These are phyloP conservation scores for Cephus rjabovi DNA, from an alignment of 2,888 invertebrate species.

Conservation along the genomic window DNA sequence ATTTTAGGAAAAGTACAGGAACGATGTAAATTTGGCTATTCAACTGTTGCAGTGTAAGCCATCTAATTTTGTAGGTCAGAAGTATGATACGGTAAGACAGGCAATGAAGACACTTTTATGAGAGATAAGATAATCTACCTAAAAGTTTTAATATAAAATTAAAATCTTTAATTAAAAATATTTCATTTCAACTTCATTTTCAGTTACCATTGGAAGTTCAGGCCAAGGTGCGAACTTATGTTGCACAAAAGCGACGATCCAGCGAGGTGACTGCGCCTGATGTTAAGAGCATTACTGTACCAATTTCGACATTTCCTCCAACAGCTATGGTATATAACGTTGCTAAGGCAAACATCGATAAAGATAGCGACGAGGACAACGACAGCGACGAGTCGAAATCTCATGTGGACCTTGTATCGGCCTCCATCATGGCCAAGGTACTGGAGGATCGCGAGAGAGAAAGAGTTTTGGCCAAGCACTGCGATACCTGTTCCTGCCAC, in stretches of 20 bases:
- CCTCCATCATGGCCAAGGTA: conserved; percentile 91
- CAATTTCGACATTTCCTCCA: conserved; percentile 84
- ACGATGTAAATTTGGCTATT: conserved; percentile 93
- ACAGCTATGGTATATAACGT: conserved; percentile 82
- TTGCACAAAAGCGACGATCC: conserved; percentile 73
- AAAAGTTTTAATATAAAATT: not conserved
- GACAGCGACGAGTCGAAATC: conserved; percentile 71
- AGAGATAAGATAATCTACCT: not conserved
- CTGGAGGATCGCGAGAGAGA: conserved; percentile 89
- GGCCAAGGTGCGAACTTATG: conserved; percentile 85
- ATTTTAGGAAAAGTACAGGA: conserved; percentile 91
- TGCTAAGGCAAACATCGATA: conserved; percentile 58
- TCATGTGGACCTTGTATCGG: conserved; percentile 82
- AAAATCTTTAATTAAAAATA: conserved; percentile 1
- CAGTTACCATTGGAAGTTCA: conserved; percentile 93
- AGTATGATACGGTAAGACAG: conserved; percentile 84
- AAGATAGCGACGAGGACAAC: conserved; percentile 60
- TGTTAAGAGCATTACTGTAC: conserved; percentile 77
- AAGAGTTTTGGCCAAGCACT: conserved; percentile 81
- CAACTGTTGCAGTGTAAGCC: conserved; percentile 95
- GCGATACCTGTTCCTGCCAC: conserved; percentile 83
- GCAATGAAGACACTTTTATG: not conserved
- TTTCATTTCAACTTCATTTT: conserved; percentile 42
- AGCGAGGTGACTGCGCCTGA: conserved; percentile 68
- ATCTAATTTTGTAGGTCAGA: conserved; percentile 92